phyloP scores from a whole-genome alignment of 2,797 vertebrate species.

The Scolopax rusticola region DNA sequence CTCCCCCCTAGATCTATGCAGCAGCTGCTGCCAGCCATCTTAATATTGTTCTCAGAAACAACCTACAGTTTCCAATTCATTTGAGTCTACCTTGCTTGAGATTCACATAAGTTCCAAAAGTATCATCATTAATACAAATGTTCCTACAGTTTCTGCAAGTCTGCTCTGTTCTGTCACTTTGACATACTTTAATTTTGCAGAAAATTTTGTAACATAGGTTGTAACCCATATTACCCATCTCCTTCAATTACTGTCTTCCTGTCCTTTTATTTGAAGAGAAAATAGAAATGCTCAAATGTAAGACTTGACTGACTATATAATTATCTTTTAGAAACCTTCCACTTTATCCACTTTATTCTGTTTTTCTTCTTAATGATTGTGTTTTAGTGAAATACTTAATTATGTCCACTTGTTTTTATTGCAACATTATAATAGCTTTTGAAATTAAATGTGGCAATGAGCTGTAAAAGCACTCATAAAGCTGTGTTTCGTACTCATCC shows the following conservation, averaged over 20 bases:
- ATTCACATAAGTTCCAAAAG: background rate
- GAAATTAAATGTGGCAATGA: constrained; percentile 3
- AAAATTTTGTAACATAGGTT: background rate
- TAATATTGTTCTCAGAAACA: background rate
- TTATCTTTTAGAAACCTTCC: constrained; percentile 10
- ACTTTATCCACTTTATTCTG: constrained; percentile 10
- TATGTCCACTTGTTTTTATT: constrained; percentile 23
- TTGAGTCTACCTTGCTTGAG: background rate
- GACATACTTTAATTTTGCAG: background rate
- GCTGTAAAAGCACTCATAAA: constrained; percentile 13
- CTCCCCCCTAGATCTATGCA: background rate
- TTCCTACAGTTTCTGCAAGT: background rate
- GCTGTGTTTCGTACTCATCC: background rate
- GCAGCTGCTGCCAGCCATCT: background rate
- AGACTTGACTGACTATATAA: background rate
- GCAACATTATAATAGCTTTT: background rate
- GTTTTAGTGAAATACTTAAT: constrained; percentile 24
- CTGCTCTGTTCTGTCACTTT: background rate
- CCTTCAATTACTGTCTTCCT: background rate
- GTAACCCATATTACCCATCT: background rate
- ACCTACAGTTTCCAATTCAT: background rate
- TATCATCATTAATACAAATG: background rate
- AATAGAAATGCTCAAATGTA: background rate
- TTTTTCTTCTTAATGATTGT: background rate
- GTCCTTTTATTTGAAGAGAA: background rate